phyloP scores from a whole-genome alignment of 2,888 invertebrate genomes.

The Tetheella fluctuosa region DNA sequence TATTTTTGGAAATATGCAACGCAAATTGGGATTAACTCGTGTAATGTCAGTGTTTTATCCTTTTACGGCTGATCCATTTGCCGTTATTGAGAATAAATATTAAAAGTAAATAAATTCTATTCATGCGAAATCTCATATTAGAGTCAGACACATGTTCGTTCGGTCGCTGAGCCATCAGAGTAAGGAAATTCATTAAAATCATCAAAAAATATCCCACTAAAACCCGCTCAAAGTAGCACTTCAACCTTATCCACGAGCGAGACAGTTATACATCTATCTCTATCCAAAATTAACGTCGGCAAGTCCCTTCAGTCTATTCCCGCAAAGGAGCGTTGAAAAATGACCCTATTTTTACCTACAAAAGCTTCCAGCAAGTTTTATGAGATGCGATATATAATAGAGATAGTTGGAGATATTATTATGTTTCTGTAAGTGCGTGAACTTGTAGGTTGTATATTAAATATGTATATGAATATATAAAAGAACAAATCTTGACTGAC shows the following conservation, averaged over 20 bases:
- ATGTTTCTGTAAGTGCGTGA: slow-evolving; percentile 49
- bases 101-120: too few relatives aligned
- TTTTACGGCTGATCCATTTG: too few relatives aligned
- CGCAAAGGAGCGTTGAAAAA: slow-evolving; percentile 64
- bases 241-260: slow-evolving; percentile 11
- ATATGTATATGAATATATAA: slow-evolving; percentile 39
- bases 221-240: neutral
- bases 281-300: slow-evolving; percentile 68
- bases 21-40: too few relatives aligned
- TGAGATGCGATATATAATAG: slow-evolving; percentile 27
- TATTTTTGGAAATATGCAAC: too few relatives aligned
- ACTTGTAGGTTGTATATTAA: slow-evolving; percentile 26
- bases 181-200: too few relatives aligned
- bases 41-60: too few relatives aligned
- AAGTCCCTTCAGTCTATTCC: slow-evolving; percentile 51
- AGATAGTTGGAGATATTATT: slow-evolving; percentile 36
- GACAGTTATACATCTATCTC: slow-evolving; percentile 52
- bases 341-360: slow-evolving; percentile 38
- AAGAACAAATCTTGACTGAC: too few relatives aligned
- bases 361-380: slow-evolving; percentile 13
- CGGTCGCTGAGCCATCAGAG: too few relatives aligned
- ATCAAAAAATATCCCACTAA: too few relatives aligned
- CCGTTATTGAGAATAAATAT: too few relatives aligned
- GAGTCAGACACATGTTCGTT: too few relatives aligned
- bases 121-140: too few relatives aligned